A percentile compares a stretch with the other conserved stretches of the same genome.
phyloP scores from a whole-genome alignment of 64 coral and sea anemone genomes.

The Orbicella faveolata region DNA sequence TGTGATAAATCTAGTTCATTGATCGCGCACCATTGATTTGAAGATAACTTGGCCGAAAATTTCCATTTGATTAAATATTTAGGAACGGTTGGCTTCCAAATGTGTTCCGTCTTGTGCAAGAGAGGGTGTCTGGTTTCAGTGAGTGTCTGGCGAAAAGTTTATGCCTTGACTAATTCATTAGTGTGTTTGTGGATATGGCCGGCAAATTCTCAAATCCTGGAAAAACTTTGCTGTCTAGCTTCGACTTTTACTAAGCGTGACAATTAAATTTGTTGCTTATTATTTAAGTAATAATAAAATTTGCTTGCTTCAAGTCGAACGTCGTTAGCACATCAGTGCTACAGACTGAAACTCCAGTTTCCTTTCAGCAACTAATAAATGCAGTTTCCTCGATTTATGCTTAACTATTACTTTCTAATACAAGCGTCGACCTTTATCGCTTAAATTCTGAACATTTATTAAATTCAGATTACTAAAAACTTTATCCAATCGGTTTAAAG shows the following conservation, averaged over 20 bases:
- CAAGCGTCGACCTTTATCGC: not conserved
- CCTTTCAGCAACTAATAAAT: not conserved
- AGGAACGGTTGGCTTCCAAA: not conserved
- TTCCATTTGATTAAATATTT: constrained; percentile 8
- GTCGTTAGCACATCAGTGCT: not conserved
- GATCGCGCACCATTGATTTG: not conserved
- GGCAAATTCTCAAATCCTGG: not conserved
- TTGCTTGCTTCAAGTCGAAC: not conserved
- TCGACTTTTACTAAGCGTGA: not conserved
- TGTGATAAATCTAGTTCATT: not conserved
- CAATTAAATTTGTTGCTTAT: constrained; percentile 6
- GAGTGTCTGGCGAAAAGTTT: not conserved
- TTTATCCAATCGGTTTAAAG: no score
- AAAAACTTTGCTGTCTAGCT: not conserved
- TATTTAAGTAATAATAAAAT: constrained; percentile 6
- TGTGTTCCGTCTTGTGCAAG: not conserved
- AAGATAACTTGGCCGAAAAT: not conserved
- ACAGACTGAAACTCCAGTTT: not conserved
- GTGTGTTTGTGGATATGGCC: not conserved
- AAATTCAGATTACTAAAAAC: not conserved
- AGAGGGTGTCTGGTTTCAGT: not conserved
- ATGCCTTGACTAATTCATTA: no score
- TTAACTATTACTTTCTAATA: not conserved
- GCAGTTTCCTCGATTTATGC: not conserved
- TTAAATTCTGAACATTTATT: not conserved